phyloP scores from a whole-genome alignment of 1,140 invertebrate genomes.

The Bombus fervidus region DNA sequence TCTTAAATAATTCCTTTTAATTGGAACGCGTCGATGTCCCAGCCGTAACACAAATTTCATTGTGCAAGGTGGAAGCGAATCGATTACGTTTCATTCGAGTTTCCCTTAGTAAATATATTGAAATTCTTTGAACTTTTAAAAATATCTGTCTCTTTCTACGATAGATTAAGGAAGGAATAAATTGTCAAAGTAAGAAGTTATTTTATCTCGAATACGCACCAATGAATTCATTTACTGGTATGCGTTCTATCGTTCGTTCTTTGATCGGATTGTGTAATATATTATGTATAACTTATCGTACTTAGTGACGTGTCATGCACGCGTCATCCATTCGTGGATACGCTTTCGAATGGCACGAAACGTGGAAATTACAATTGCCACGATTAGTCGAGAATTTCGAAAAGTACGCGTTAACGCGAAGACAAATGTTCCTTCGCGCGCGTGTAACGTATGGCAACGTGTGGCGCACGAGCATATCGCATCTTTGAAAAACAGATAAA shows the following conservation, averaged over 20 bases:
- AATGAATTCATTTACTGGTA: no score
- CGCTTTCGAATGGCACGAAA: not conserved
- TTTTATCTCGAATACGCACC: not conserved
- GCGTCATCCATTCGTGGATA: no score
- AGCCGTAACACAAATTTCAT: not conserved
- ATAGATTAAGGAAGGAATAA: not conserved
- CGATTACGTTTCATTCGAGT: not conserved
- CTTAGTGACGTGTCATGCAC: no score
- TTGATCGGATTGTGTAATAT: no score
- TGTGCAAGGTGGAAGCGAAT: not conserved
- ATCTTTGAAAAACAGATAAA: not conserved
- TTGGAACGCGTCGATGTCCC: not conserved
- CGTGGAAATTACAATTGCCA: not conserved
- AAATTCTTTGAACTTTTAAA: not conserved
- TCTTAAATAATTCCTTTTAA: slow-evolving; percentile 21
- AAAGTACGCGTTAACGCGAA: no score
- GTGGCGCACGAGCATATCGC: not conserved
- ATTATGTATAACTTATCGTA: no score
- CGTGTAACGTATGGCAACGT: no score
- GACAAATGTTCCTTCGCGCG: no score
- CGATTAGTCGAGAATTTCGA: not conserved
- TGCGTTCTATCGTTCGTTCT: no score
- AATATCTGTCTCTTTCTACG: not conserved
- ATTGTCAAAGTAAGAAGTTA: not conserved
- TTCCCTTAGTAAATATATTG: not conserved